phyloP scores from a whole-genome alignment of 2,113 vertebrate genomes.

The Sprattus sprattus region DNA sequence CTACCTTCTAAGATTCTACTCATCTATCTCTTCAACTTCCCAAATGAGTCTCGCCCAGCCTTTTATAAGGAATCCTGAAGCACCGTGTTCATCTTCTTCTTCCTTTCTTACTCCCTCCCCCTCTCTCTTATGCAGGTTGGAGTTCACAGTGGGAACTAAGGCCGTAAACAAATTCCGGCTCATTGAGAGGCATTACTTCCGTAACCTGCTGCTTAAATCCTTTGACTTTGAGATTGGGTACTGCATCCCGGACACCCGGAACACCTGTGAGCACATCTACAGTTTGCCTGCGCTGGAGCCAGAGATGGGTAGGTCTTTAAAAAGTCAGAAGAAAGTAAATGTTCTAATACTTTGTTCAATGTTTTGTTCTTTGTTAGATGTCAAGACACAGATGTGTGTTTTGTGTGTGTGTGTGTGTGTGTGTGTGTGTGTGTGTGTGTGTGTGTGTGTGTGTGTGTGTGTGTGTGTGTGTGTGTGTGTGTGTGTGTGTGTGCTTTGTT shows the following conservation, averaged over 20 bases:
- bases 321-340: too few relatives aligned
- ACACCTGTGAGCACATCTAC: conserved; percentile 72
- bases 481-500: neutral
- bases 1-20: neutral
- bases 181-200: conserved; percentile 69
- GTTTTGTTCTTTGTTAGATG: too few relatives aligned
- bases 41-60: neutral
- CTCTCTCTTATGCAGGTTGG: conserved; percentile 53
- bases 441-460: neutral
- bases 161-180: conserved; percentile 62
- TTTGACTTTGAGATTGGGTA: conserved; percentile 73
- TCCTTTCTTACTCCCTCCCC: neutral
- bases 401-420: neutral
- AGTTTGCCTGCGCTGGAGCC: conserved; percentile 62
- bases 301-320: conserved; percentile 46
- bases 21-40: neutral
- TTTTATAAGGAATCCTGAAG: neutral
- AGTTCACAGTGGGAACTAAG: conserved; percentile 66
- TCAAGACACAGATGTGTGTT: neutral
- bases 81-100: neutral
- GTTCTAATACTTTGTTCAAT: too few relatives aligned
- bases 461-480: neutral
- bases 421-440: neutral
- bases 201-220: conserved; percentile 62
- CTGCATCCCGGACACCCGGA: conserved; percentile 69